Conservation (phyloP, 2,113 vertebrate species). For the Mobula birostris region DNA sequence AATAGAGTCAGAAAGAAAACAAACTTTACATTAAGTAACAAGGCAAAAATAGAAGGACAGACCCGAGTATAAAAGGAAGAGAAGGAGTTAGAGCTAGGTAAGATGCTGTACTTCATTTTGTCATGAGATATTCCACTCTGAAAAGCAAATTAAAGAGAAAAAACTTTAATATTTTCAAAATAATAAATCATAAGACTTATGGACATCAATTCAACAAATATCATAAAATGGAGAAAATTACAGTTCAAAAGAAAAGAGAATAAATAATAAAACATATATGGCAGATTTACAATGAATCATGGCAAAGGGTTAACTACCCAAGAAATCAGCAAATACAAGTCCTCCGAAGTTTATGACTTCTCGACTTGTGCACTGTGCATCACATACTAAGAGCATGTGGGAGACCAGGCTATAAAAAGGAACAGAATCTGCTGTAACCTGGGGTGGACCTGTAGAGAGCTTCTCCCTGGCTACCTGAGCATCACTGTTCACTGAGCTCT, state of each 20-base stretch:
- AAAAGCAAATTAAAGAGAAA: constrained; percentile 43
- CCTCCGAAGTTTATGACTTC: no score
- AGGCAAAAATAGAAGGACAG: constrained; percentile 48
- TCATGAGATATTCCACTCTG: constrained; percentile 86
- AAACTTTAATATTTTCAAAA: background rate
- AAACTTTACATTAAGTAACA: constrained; percentile 43
- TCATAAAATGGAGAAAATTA: background rate
- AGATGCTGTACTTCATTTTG: constrained; percentile 85
- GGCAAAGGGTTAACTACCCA: constrained; percentile 68
- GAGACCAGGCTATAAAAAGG: no score
- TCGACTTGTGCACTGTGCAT: no score
- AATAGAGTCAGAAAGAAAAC: background rate
- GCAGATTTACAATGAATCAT: background rate
- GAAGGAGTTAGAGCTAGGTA: constrained; percentile 70
- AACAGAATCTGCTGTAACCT: no score
- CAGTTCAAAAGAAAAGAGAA: background rate
- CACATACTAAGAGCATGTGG: no score
- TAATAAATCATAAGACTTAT: background rate
- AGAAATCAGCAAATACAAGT: constrained; percentile 56
- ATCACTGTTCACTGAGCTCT: constrained; percentile 73
- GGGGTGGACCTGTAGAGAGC: constrained; percentile 27
- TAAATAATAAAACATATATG: background rate
- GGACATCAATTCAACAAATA: background rate
- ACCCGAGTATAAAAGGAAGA: constrained; percentile 56
- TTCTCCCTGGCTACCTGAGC: constrained; percentile 64